Percentiles rank a stretch among this genome's conserved stretches.
Evolutionary conservation across 1,140 invertebrate genomes (phyloP).

Genomic region (Mylabris phalerata): DNA sequence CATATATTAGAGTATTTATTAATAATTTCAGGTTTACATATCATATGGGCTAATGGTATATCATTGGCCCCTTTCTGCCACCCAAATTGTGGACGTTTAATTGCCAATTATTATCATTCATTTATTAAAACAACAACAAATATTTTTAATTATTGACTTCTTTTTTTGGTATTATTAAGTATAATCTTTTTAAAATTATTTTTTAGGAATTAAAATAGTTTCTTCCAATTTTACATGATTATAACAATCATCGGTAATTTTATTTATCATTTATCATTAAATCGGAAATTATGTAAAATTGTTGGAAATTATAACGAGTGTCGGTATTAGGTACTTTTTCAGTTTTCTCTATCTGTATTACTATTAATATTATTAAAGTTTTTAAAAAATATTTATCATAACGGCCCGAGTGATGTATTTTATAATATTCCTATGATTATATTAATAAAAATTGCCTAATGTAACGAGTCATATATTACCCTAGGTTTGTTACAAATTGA

Average conservation of each 20-base stretch:
- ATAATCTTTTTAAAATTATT: neutral
- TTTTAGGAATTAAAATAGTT: slow-evolving; percentile 2
- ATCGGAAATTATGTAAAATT: neutral
- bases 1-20: neutral
- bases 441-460: too few relatives aligned
- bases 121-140: slow-evolving; percentile 27
- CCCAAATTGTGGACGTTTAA: slow-evolving; percentile 37
- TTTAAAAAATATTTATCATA: neutral
- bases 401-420: neutral
- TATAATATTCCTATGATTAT: too few relatives aligned
- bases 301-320: too few relatives aligned
- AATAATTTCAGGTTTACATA: slow-evolving; percentile 39
- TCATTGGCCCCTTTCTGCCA: slow-evolving; percentile 38
- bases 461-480: too few relatives aligned
- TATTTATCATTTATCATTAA: slow-evolving; percentile 8
- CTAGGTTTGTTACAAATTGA: too few relatives aligned
- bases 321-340: too few relatives aligned
- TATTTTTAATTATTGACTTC: slow-evolving; percentile 6
- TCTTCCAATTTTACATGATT: neutral
- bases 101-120: slow-evolving; percentile 35
- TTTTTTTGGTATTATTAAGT: neutral
- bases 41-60: slow-evolving; percentile 35
- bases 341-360: too few relatives aligned
- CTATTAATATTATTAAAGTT: neutral
- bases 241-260: neutral